Evolutionary conservation across 1,140 invertebrate species (phyloP), one percentile per base, ranked within the genome.

Genomic region (Hycleus phaleratus): DNA sequence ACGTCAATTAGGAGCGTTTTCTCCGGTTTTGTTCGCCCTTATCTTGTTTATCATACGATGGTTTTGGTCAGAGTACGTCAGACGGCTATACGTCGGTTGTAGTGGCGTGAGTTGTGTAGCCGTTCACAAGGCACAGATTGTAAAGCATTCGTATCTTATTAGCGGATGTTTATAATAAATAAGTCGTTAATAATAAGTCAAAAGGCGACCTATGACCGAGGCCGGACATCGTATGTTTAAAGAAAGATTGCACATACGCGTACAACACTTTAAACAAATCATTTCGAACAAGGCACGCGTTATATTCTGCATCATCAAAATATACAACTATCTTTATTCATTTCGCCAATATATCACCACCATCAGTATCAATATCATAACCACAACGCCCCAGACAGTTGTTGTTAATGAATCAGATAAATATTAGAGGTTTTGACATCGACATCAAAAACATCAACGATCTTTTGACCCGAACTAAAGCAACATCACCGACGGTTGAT

Each of bases 401-500:
- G 42, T 38, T 45, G 7, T 32, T 32, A 53, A 53, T 53, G 50
- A 45, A 53, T 42, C 50, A 53, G 50, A 53, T 53, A 53, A 53
- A 53, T 53, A 26, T 26, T 53, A 53, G 45, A 53, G 50, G 50
- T 53, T 53, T 46, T 53, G 50, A 53, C 50, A 53, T 44, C 50
- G 50, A 53, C 50, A 53, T 53, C 50, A 53, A 53, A 53, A 45
- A 53, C 50, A 39, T 53, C 50, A 24, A 53, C 50, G 50, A 53
- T 40, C 50, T 53, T 26, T 53, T 44, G 45, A 42, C 50, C 38
- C 50, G 49, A n/a, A 32, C 32, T 7, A 32, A 32, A 32, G 32
- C 32, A 32, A 32, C 32, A 32, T 0, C 32, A 32, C 32, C 32
- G 32, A 7, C 32, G 1, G 7, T 7, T 32, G 2, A 32, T 32